Base-by-base conservation (phyloP, 2,888 invertebrate genomes). In the Limnephilus lunatus region DNA sequence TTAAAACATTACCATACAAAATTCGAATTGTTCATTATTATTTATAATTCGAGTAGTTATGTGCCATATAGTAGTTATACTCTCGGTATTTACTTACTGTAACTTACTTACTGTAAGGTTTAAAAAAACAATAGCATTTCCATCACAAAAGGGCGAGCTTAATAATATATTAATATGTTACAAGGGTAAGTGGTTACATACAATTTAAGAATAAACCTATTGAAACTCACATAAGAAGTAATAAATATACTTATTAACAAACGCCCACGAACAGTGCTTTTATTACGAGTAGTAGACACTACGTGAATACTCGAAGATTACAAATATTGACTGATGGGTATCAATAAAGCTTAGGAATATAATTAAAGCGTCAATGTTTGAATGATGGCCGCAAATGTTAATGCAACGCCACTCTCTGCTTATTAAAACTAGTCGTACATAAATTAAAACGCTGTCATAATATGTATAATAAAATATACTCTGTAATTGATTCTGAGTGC, bases 361-460 rank as follows among this genome's bases (percentile, higher is more conserved):
- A 87, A 87, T 87, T 87, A 87, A 68, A 53, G 48, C 87, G 48
- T 87, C 87, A 87, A 31, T 87, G n/a, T 30, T 44, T 53, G 87
- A 87, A 87, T 53, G 68, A 87, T 53, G 68, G 87, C 87, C 68
- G 30, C 68, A 31, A 87, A 53, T 68, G 32, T 87, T 87, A 87
- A 87, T 87, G 32, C 48, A 53, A 53, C 19, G 25, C 85, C 85
- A 53, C 68, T 68, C 87, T 30, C 3, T 14, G 87, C 68, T 68
- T 87, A 87, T 32, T 85, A 85, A 53, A 53, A 53, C 87, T 31
- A 87, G 53, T 87, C 68, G 87, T 53, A 53, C 30, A 53, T 87
- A 87, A 87, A 87, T 87, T 68, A 87, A 87, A 53, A 68, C 31
- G 31, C 87, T 68, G 87, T 87, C 87, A 87, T 53, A 87, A 87